Percentiles rank a stretch among this genome's conserved stretches.
These are phyloP conservation scores for Sepioteuthis lessoniana DNA, from an alignment of 2,888 invertebrate genomes.

Conservation along the genomic window DNA sequence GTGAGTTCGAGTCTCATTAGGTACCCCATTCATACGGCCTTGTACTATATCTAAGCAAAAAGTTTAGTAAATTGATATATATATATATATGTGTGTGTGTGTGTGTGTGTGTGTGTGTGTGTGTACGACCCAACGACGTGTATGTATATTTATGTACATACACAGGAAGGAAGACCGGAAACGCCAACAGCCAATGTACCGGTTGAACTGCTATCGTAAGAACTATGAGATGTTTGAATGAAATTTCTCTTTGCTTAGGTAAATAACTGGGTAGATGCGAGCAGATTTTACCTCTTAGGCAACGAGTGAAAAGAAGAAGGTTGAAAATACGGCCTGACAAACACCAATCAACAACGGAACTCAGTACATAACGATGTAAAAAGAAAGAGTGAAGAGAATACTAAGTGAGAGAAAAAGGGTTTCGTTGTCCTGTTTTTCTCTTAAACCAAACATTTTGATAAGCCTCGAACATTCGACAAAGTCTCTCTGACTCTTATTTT, in stretches of 20 bases:
- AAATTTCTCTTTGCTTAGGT: constrained; percentile 1
- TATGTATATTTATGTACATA: neutral
- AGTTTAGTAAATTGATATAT: too few species aligned
- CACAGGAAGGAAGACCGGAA: constrained; percentile 10
- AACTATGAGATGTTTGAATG: constrained; percentile 21
- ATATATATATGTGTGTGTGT: neutral
- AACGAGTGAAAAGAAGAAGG: neutral
- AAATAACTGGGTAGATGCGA: neutral
- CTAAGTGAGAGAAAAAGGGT: neutral
- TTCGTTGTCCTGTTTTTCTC: neutral
- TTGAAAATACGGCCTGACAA: neutral
- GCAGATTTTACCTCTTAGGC: neutral
- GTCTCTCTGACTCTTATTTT: neutral
- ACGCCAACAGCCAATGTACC: constrained; percentile 6
- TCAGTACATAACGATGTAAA: too few species aligned
- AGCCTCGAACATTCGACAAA: neutral
- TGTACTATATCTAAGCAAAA: too few species aligned
- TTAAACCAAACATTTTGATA: neutral
- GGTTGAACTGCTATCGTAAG: constrained; percentile 33
- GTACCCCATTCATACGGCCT: too few species aligned
- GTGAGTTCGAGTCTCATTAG: too few species aligned
- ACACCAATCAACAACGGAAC: neutral
- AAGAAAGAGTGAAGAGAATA: neutral
- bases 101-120: neutral
- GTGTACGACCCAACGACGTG: neutral